Conservation (phyloP, 2,113 vertebrate genomes). For the Chiloscyllium plagiosum region DNA sequence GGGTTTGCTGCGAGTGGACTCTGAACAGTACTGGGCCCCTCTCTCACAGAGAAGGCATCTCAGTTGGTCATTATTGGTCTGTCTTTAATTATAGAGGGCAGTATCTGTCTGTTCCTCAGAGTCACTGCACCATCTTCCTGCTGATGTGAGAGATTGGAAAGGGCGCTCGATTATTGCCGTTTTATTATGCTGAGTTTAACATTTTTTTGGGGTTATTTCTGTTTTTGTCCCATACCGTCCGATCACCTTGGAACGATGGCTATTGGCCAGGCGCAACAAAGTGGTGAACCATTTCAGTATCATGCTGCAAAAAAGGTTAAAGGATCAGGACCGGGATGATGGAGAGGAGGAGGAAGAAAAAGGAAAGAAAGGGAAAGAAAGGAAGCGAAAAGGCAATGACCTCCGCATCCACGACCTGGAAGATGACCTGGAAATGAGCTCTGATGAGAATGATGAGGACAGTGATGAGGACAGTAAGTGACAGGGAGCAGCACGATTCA, state of each 20-base stretch:
- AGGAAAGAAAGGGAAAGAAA: constrained; percentile 44
- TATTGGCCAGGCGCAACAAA: constrained; percentile 72
- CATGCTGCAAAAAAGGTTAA: constrained; percentile 83
- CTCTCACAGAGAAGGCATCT: background rate
- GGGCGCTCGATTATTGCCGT: background rate
- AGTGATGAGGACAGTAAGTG: constrained; percentile 68
- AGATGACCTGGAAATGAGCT: constrained; percentile 81
- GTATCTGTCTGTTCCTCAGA: too few relatives aligned
- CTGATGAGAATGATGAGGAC: constrained; percentile 66
- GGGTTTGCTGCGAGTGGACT: background rate
- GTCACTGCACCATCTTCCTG: background rate
- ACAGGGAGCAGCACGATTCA: accelerated
- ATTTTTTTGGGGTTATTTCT: background rate
- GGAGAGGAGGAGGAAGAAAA: constrained; percentile 69
- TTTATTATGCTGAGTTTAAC: background rate
- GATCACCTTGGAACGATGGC: too few relatives aligned
- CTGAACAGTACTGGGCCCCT: background rate
- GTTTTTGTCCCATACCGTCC: background rate
- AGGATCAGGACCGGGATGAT: constrained; percentile 69
- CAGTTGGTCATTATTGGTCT: too few relatives aligned
- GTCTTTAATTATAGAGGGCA: background rate
- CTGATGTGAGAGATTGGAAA: too few relatives aligned
- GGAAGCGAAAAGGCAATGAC: constrained; percentile 61
- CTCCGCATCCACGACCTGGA: constrained; percentile 82
- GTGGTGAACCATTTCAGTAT: constrained; percentile 92